phyloP scores from a whole-genome alignment of 2,113 vertebrate genomes.

The Melanostigma gelatinosum region DNA sequence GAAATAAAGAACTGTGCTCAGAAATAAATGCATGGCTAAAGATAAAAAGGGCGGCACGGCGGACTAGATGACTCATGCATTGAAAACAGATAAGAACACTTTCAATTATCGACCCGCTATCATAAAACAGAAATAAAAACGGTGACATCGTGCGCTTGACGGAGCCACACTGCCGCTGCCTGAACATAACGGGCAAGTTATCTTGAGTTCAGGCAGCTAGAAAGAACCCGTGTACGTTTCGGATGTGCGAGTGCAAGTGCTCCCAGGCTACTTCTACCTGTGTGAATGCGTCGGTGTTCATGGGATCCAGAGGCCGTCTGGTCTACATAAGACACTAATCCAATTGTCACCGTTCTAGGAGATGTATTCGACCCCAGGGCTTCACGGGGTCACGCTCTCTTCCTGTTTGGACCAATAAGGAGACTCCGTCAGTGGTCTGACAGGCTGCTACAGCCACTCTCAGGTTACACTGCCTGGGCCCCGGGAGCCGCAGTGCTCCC shows the following conservation, averaged over 20 bases:
- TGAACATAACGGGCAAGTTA: neutral
- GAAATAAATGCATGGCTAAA: conserved; percentile 58
- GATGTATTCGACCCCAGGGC: conserved; percentile 57
- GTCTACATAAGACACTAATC: conserved; percentile 70
- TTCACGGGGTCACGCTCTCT: conserved; percentile 58
- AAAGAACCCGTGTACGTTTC: conserved; percentile 3
- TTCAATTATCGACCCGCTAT: conserved; percentile 64
- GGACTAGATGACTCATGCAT: conserved; percentile 63
- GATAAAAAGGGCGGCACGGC: conserved; percentile 44
- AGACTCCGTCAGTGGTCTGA: conserved; percentile 53
- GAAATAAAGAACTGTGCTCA: conserved; percentile 21
- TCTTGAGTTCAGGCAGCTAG: neutral
- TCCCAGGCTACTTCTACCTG: conserved; percentile 47
- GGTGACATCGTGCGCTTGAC: conserved; percentile 53
- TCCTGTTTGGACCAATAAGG: conserved; percentile 72
- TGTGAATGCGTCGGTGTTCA: conserved; percentile 43
- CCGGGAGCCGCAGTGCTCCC: conserved; percentile 44
- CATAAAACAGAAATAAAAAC: conserved; percentile 61
- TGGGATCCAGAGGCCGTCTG: conserved; percentile 51
- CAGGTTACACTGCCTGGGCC: conserved; percentile 61
- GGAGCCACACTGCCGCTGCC: conserved; percentile 15
- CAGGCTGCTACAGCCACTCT: conserved; percentile 69
- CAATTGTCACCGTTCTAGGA: conserved; percentile 73
- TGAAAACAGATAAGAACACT: conserved; percentile 62
- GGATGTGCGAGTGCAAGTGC: conserved; percentile 19